A percentile compares a stretch with the other conserved stretches of the same genome.
These are phyloP conservation scores for Nyctibius grandis DNA, from an alignment of 2,797 vertebrate genomes.

Conservation along the genomic window DNA sequence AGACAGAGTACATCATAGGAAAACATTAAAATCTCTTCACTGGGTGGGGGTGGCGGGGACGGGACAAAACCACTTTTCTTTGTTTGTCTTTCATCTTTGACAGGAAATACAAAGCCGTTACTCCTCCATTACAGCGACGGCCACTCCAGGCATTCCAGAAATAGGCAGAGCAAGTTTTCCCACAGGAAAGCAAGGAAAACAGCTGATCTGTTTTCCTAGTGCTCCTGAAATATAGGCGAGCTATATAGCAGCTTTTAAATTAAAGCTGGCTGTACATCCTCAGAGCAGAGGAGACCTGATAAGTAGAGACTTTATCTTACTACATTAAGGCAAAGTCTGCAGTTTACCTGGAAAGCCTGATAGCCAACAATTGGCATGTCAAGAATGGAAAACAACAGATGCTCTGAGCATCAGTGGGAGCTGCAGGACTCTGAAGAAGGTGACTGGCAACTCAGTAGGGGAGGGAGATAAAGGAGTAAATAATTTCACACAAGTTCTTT, in stretches of 20 bases:
- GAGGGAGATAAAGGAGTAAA: neutral
- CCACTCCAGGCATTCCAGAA: neutral
- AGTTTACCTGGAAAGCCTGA: neutral
- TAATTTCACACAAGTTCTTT: neutral
- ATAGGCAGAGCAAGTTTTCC: neutral
- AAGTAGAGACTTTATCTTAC: neutral
- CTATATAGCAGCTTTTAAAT: neutral
- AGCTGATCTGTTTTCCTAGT: neutral
- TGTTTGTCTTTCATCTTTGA: neutral
- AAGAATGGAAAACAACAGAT: neutral
- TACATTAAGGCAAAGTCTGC: neutral
- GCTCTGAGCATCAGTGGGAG: neutral
- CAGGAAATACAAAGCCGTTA: neutral
- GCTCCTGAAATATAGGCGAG: neutral
- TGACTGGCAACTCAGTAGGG: neutral
- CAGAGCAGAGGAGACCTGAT: neutral
- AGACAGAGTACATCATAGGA: accelerated
- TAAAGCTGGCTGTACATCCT: neutral
- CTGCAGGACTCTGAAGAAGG: neutral
- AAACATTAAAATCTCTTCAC: neutral
- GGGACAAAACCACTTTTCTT: no score
- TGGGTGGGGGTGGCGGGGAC: neutral
- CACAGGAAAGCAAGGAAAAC: neutral
- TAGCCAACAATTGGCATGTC: neutral
- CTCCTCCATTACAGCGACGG: neutral